Conservation (phyloP, 2,888 invertebrate genomes). For the Dioctria linearis region DNA sequence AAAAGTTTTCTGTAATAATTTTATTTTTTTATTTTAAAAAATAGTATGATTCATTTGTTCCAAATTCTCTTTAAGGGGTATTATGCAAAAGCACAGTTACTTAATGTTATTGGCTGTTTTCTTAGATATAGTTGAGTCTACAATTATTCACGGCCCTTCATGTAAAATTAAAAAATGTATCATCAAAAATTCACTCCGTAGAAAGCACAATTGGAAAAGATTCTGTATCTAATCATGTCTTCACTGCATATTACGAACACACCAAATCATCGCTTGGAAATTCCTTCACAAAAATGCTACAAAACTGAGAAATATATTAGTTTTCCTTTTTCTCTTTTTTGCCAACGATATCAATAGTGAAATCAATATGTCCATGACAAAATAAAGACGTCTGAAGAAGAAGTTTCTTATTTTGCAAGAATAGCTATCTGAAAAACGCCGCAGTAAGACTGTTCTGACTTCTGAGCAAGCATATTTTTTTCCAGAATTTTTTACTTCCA, state of each 20-base stretch:
- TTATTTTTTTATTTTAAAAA: too few species aligned
- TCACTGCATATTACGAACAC: background rate
- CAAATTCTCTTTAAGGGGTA: too few species aligned
- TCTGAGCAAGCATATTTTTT: constrained; percentile 23
- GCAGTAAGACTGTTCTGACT: constrained; percentile 5
- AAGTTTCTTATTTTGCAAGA: constrained; percentile 1
- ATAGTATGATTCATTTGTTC: too few species aligned
- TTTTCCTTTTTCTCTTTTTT: background rate
- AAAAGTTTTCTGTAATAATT: too few species aligned
- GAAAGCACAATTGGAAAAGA: too few species aligned
- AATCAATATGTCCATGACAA: constrained; percentile 41
- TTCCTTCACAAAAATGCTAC: background rate
- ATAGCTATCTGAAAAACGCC: constrained; percentile 12
- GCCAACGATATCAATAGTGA: constrained; percentile 9
- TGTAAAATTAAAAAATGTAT: too few species aligned
- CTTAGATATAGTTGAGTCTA: too few species aligned
- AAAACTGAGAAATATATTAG: background rate
- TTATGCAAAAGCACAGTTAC: too few species aligned
- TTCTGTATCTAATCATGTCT: too few species aligned
- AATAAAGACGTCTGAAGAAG: constrained; percentile 14
- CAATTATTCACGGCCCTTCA: too few species aligned
- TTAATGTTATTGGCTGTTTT: too few species aligned
- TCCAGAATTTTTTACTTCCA: constrained; percentile 4
- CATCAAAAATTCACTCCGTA: too few species aligned
- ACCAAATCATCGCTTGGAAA: constrained; percentile 23